A percentile compares a stretch with the other conserved stretches of the same genome.
These are phyloP conservation scores for Nebria salina DNA, from an alignment of 2,888 invertebrate genomes.

Conservation along the genomic window DNA sequence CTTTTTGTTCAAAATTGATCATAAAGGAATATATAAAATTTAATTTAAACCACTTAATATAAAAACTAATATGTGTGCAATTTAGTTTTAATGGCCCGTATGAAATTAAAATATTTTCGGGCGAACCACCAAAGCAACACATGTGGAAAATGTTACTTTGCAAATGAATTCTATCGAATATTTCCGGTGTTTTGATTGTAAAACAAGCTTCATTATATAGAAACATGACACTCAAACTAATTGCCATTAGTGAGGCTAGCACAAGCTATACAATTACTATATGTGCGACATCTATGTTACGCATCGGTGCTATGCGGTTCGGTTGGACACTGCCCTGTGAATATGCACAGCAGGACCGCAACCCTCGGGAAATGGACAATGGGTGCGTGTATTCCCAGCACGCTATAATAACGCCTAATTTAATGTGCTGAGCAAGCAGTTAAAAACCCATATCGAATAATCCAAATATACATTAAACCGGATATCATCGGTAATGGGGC, in stretches of 20 bases:
- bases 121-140: neutral
- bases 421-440: constrained; percentile 24
- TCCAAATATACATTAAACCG: constrained; percentile 30
- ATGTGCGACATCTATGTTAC: neutral
- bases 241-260: neutral
- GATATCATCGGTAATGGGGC: constrained; percentile 16
- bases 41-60: neutral
- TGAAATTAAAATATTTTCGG: neutral
- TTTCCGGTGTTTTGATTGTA: neutral
- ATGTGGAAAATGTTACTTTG: neutral
- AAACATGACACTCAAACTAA: constrained; percentile 1
- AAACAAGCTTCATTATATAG: neutral
- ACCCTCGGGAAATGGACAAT: neutral
- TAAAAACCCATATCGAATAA: constrained; percentile 34
- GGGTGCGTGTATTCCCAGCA: neutral
- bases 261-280: neutral
- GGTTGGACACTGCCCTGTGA: neutral
- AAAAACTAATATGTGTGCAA: too few species aligned
- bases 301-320: neutral
- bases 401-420: constrained; percentile 16
- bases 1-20: too few species aligned
- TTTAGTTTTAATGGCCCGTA: neutral
- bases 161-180: neutral
- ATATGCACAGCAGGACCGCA: neutral
- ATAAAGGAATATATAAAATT: neutral